These are phyloP conservation scores for Prionailurus bengalensis DNA, from an alignment of 2,113 vertebrate genomes.

Conservation along the genomic window DNA sequence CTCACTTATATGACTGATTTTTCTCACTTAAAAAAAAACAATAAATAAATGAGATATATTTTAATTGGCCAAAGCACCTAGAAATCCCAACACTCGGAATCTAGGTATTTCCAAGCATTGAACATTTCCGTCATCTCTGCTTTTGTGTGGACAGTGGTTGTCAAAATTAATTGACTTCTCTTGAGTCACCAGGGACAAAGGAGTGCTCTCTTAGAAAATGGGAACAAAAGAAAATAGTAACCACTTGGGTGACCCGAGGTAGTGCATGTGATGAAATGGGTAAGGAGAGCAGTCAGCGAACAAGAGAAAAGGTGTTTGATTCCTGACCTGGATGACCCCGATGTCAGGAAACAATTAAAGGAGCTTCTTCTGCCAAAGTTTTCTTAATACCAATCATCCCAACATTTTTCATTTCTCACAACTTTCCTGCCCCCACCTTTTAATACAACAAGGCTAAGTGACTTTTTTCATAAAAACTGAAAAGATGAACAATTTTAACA, in stretches of 20 bases:
- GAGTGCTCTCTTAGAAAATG: not conserved
- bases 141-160: not conserved
- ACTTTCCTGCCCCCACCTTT: not conserved
- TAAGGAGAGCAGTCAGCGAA: not conserved
- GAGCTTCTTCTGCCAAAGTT: not conserved
- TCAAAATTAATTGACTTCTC: slow-evolving; percentile 27
- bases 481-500: not conserved
- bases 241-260: not conserved
- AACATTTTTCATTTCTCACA: not conserved
- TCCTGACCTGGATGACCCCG: not conserved
- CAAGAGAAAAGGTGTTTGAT: not conserved
- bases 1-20: not conserved
- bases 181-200: not conserved
- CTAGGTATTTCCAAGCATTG: not conserved
- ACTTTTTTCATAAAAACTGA: not conserved
- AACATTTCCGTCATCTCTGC: not conserved
- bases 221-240: not conserved
- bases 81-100: not conserved
- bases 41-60: not conserved
- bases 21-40: not conserved
- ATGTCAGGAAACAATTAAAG: not conserved
- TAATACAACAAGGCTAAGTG: not conserved
- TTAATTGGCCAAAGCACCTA: not conserved
- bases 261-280: not conserved
- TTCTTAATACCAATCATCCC: not conserved